Evolutionary conservation across 2,797 vertebrate species (phyloP).

Genomic region (Nyctalus aviator): DNA sequence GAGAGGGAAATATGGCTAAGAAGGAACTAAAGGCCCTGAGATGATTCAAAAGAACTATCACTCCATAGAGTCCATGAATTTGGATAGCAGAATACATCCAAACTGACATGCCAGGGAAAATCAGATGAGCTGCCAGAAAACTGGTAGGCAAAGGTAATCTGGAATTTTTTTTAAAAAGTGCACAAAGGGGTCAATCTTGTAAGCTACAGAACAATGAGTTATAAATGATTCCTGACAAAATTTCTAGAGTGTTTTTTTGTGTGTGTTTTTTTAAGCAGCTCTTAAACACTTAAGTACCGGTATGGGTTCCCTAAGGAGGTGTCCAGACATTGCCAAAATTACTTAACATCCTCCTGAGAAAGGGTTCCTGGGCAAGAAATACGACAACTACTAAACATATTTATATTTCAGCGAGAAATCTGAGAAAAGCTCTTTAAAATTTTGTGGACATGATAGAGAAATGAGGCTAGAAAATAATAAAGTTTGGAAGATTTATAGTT

Average conservation of each 20-base stretch:
- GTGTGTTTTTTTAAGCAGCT: not conserved
- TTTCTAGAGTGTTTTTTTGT: not conserved
- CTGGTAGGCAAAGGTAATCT: not conserved
- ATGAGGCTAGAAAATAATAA: not conserved
- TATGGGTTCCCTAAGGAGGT: not conserved
- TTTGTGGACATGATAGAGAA: constrained; percentile 41
- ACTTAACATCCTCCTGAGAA: constrained; percentile 7
- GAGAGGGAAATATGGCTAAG: constrained; percentile 7
- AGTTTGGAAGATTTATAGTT: constrained; percentile 3
- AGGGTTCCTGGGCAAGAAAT: constrained; percentile 20
- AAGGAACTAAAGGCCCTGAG: not conserved
- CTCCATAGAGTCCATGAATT: not conserved
- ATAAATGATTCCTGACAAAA: constrained; percentile 46
- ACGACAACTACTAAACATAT: constrained; percentile 34
- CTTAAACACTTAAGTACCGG: not conserved
- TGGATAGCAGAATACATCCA: not conserved
- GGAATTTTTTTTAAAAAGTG: not conserved
- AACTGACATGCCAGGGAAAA: not conserved
- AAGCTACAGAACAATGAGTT: constrained; percentile 3
- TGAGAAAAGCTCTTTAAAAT: constrained; percentile 51
- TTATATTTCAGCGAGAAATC: constrained; percentile 64
- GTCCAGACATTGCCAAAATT: not conserved
- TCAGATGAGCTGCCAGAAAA: not conserved
- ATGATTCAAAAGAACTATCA: not conserved
- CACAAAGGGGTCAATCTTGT: not conserved